Evolutionary conservation across 2,113 vertebrate genomes (phyloP), one percentile per base, ranked within the genome.

Genomic region (Nycticryphes semicollaris): DNA sequence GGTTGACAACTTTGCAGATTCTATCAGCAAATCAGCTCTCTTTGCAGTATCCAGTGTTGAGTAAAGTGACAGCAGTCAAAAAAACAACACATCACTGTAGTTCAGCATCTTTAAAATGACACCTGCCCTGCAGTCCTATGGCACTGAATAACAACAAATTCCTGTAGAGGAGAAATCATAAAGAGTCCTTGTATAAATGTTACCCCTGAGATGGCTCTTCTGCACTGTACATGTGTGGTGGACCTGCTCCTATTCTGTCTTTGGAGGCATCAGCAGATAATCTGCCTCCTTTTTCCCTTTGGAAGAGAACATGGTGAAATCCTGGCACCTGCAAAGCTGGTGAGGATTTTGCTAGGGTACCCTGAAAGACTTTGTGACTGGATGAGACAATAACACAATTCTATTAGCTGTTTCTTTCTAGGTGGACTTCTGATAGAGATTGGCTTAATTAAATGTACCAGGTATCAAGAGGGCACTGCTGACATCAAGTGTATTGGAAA

Each of bases 221-320:
- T 68, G 24, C 45, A 39, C n/a, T 12, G 1, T 10, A 3, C 39
- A 27, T 43, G 14, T 43, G 47, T 2, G 0, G 6, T 5, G 45
- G 43, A 87, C 15, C 35, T 48, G 4, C 6, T 75, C 37, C 51
- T 70, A 7, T 8, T 72, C 30, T 60, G 78, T 77, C 54, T 68
- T 57, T 9, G 25, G n/a, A 95, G 63, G 14, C 31, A 67, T 24
- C 24, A 78, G 11, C 12, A 63, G 24, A 77, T 45, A 41, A 62
- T 13, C n/a, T 22, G 15, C 69, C 62, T 66, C 57, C 16, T 87
- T 85, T 78, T 84, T 63, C 37, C 27, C 60, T 67, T 57, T 75
- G 73, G 69, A 54, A 48, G 23, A 59, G 39, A 45, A 54, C 0
- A 1, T 25, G 20, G 27, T 47, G 57, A 79, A 84, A 79, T 30